Evolutionary conservation across 2,113 vertebrate species (phyloP), one percentile per base, ranked within the genome.

Genomic region (Sitta europaea): DNA sequence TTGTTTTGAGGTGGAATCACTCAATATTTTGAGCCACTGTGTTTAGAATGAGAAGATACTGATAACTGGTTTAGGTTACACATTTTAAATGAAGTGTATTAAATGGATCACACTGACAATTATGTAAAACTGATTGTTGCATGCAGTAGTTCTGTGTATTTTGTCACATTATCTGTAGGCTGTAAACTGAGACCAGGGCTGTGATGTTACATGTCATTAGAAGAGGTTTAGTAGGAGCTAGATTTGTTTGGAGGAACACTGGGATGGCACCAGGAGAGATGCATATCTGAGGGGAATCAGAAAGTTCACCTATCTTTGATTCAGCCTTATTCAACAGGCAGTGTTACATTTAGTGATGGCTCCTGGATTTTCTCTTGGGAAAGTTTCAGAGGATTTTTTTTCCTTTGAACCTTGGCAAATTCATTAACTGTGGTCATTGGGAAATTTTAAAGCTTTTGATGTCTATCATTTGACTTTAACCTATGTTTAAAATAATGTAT

Each of bases 401-500:
- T 28, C 5, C 8, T 65, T 47, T 79, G 62, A 63, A 48, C 12
- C 14, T 65, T 74, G 2, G 2, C 21, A 70, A 58, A 47, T 81
- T 81, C 23, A 24, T 6, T 51, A 28, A 14, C 9, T 61, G 12
- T 31, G 43, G 35, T 77, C 16, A 63, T 5, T 54, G 31, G 35
- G 27, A 62, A 33, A 74, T 35, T 74, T 45, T 66, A 54, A 63
- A 62, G 14, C 72, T 94, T 94, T 92, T 92, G 92, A 75, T 95
- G 40, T 85, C 78, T 81, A 2, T 58, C 48, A 35, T 90, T 93
- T 93, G 55, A 45, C 55, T 94, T 93, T 90, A 94, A 88, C 75
- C 63, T 96, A 68, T 73, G 38, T 94, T 97, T 97, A 74, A 96
- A 94, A 93, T 88, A 38, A 21, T 11, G 12, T 4, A 17, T 97